Evolutionary conservation across 2,113 vertebrate genomes (phyloP).

Genomic region (Natator depressus): DNA sequence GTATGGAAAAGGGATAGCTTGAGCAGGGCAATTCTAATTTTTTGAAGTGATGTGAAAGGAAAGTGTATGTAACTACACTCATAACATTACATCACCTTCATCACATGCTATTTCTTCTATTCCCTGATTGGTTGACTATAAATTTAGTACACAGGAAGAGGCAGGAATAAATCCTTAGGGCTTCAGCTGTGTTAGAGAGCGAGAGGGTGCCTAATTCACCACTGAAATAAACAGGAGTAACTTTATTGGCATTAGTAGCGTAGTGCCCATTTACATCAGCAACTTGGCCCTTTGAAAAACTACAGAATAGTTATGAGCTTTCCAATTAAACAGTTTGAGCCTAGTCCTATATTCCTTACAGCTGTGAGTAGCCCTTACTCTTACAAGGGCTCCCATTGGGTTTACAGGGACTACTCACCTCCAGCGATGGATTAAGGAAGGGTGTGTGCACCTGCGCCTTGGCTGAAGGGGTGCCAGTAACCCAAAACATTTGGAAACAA

Average conservation of each 20-base stretch:
- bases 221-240: background rate
- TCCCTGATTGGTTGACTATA: background rate
- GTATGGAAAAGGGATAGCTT: background rate
- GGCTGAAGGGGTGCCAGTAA: background rate
- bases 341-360: background rate
- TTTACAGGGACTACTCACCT: background rate
- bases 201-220: background rate
- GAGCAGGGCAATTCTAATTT: background rate
- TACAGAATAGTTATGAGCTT: background rate
- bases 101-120: background rate
- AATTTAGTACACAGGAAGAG: background rate
- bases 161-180: background rate
- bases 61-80: too few relatives aligned
- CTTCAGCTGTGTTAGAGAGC: background rate
- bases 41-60: background rate
- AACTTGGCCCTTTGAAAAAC: background rate
- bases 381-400: background rate
- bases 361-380: background rate
- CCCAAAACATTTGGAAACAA: background rate
- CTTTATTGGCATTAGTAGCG: background rate
- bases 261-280: background rate
- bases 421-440: background rate
- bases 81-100: background rate
- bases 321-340: background rate
- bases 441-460: background rate